Percentiles rank a stretch among this genome's conserved stretches.
These are phyloP conservation scores for Melanotaenia duboulayi DNA, from an alignment of 2,113 vertebrate species.

Conservation along the genomic window DNA sequence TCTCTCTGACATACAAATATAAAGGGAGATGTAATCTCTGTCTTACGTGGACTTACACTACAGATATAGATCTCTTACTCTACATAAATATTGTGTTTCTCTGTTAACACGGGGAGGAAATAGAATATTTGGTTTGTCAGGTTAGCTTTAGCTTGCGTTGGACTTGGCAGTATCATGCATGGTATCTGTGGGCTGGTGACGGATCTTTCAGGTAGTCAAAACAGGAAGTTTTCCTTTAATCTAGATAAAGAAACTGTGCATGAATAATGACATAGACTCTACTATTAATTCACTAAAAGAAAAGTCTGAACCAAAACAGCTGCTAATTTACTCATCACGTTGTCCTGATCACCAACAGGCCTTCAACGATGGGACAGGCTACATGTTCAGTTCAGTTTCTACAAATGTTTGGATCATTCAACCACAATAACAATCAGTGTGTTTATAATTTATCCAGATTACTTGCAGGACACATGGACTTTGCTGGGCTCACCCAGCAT, in stretches of 20 bases:
- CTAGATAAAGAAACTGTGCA: constrained; percentile 24
- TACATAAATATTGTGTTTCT: constrained; percentile 75
- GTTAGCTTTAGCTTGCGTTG: constrained; percentile 69
- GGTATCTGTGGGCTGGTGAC: constrained; percentile 65
- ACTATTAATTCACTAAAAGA: constrained; percentile 23
- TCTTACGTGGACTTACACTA: constrained; percentile 70
- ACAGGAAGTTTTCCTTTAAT: constrained; percentile 14
- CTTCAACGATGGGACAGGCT: constrained; percentile 20
- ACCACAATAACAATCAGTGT: not conserved
- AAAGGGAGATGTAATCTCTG: constrained; percentile 81
- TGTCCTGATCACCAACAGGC: constrained; percentile 32
- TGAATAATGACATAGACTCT: constrained; percentile 16
- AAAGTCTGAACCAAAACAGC: constrained; percentile 23
- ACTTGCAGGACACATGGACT: constrained; percentile 3
- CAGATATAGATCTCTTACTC: constrained; percentile 75
- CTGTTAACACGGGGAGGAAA: constrained; percentile 54
- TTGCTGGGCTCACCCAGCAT: constrained; percentile 58
- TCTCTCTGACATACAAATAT: constrained; percentile 82
- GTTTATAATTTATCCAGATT: not conserved
- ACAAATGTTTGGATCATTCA: not conserved
- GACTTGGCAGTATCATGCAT: constrained; percentile 76
- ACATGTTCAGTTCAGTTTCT: constrained; percentile 25
- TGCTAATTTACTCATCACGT: constrained; percentile 47
- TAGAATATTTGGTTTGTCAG: constrained; percentile 82
- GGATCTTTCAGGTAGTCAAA: constrained; percentile 55